A percentile compares a stretch with the other conserved stretches of the same genome.
phyloP scores from a whole-genome alignment of 2,888 invertebrate species.

The Cinara cedri region DNA sequence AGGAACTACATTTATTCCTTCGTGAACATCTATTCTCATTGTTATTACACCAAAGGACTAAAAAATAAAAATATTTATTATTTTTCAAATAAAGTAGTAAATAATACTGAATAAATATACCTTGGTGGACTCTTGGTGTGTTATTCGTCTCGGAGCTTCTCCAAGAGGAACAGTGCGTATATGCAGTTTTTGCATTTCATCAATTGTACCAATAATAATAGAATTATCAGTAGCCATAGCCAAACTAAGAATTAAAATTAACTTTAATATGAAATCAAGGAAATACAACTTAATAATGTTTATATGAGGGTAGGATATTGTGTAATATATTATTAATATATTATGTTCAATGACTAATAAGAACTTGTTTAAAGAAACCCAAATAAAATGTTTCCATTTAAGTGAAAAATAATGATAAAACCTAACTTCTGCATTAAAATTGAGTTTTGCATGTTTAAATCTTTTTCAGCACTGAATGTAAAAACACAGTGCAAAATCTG shows the following conservation, averaged over 20 bases:
- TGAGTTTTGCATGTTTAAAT: too few species aligned
- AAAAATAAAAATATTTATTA: not conserved
- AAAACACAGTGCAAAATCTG: too few species aligned
- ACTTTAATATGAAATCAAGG: too few species aligned
- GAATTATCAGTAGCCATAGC: constrained; percentile 87
- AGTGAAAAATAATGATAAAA: too few species aligned
- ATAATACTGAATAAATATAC: constrained; percentile 62
- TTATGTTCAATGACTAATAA: too few species aligned
- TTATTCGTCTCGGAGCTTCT: constrained; percentile 92
- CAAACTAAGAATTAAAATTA: constrained; percentile 68
- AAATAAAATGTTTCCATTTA: too few species aligned
- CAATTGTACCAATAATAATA: constrained; percentile 94
- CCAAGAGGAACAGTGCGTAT: constrained; percentile 93
- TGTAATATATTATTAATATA: too few species aligned
- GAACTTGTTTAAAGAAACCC: too few species aligned
- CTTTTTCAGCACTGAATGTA: too few species aligned
- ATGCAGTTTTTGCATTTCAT: constrained; percentile 97
- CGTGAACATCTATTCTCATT: constrained; percentile 85
- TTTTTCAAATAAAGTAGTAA: not conserved
- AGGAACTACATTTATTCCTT: constrained; percentile 73
- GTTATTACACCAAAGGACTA: constrained; percentile 93
- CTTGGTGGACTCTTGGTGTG: constrained; percentile 91
- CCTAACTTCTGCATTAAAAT: too few species aligned
- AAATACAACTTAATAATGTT: constrained; percentile 4
- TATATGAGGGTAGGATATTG: too few species aligned